Conservation (phyloP, 2,113 vertebrate genomes). For the Otocyon megalotis region DNA sequence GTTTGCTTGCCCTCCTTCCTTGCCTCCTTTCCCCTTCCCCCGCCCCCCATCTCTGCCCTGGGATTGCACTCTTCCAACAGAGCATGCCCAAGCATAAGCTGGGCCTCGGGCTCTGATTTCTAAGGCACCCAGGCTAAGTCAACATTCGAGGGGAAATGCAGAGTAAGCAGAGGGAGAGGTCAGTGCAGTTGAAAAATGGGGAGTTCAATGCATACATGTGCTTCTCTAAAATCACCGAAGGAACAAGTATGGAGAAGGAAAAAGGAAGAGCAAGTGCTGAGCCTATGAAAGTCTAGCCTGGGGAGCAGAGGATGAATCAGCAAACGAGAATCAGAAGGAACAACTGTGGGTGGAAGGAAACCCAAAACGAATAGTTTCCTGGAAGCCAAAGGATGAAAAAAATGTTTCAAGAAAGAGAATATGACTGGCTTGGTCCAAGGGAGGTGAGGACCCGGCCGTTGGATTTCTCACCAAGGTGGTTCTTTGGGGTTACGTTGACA, state of each 20-base stretch:
- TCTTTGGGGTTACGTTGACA: neutral
- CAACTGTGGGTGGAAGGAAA: neutral
- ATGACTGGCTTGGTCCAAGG: neutral
- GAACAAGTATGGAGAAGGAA: neutral
- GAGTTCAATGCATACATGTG: neutral
- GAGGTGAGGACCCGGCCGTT: neutral
- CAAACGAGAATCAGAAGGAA: neutral
- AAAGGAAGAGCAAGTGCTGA: neutral
- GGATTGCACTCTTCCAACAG: neutral
- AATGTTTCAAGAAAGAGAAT: neutral
- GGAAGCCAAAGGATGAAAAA: slow-evolving; percentile 7
- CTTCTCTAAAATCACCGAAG: neutral
- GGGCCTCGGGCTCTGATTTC: slow-evolving; percentile 23
- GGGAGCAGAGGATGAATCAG: neutral
- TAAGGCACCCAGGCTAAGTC: slow-evolving; percentile 14
- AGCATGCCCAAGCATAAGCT: neutral
- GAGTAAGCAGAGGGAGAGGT: neutral
- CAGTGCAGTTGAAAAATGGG: neutral
- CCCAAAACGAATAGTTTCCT: neutral
- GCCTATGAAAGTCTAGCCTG: accelerated
- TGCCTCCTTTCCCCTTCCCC: neutral
- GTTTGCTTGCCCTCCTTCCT: neutral
- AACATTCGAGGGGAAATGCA: neutral
- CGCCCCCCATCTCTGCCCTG: neutral
- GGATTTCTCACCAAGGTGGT: neutral